Evolutionary conservation across 2,797 vertebrate genomes (phyloP), one percentile per base, ranked within the genome.

Genomic region (Rhabdophis nuchalis): DNA sequence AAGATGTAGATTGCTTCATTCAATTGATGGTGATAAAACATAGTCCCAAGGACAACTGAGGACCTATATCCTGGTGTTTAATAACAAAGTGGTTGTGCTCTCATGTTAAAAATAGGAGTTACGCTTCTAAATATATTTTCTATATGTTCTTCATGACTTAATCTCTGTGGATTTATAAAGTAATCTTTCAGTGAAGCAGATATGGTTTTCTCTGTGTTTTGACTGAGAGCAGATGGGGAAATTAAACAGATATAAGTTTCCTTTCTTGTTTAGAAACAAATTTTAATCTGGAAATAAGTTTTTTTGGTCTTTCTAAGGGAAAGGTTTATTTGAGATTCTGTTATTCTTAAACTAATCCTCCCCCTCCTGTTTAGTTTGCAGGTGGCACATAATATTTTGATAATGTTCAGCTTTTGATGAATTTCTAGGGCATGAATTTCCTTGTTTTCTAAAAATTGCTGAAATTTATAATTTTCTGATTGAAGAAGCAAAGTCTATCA

Each of bases 221-320:
- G 77, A 82, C 10, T 25, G 41, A 82, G 77, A 46, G 41, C 18
- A 46, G 36, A 46, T 82, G 20, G 20, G 4, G 77, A 82, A 82
- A 82, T 46, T 82, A 82, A 23, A 41, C 25, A 5, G 20, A 46
- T 25, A 46, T 1, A 93, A 25, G 1, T 46, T 82, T 46, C 32
- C 20, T 46, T 46, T 82, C 36, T 72, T 20, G 36, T 91, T 56
- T 92, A 77, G 89, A 92, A 89, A 85, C 64, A 93, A 56, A 68
- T 91, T 0, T 32, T 86, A n/a, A 72, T 94, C n/a, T 61, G 82
- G 32, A 91, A 93, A 64, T 0, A 53, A 91, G 50, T 41, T 93
- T 92, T 92, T 61, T 32, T 41, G 50, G 14, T 32, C n/a, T 60
- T 89, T 52, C 93, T 93, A 50, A 29, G 12, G 23, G 88, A 56